Percentiles rank a stretch among this genome's conserved stretches.
These are phyloP conservation scores for Dolichoris vasculosae DNA, from an alignment of 1,140 invertebrate species.

Conservation along the genomic window DNA sequence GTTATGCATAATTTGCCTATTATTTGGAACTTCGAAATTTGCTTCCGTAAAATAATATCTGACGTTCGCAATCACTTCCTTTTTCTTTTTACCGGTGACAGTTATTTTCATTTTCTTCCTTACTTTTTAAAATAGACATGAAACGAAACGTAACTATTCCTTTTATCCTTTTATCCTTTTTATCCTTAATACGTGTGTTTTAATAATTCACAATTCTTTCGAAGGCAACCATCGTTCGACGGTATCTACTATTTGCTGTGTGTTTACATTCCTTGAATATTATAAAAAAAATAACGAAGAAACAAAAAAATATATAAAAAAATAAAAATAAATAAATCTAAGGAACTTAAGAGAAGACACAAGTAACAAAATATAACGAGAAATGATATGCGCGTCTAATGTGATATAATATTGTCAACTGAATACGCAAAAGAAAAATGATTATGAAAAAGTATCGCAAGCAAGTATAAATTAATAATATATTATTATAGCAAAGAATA, in stretches of 20 bases:
- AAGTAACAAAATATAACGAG: constrained; percentile 45
- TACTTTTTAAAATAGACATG: constrained; percentile 54
- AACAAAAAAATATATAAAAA: constrained; percentile 1
- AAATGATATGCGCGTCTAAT: constrained; percentile 49
- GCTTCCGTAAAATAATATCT: constrained; percentile 61
- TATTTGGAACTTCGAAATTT: constrained; percentile 62
- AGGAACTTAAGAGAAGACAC: constrained; percentile 45
- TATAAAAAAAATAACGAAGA: constrained; percentile 28
- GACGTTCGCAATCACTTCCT: constrained; percentile 62
- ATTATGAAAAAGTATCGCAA: constrained; percentile 49
- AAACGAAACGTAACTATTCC: constrained; percentile 32
- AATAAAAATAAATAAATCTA: constrained; percentile 30
- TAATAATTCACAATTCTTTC: constrained; percentile 12
- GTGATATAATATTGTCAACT: constrained; percentile 52
- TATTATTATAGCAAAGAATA: constrained; percentile 48
- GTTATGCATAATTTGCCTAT: background rate
- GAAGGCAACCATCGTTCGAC: constrained; percentile 18
- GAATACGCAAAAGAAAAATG: constrained; percentile 50
- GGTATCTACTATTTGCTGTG: constrained; percentile 48
- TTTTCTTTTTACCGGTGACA: constrained; percentile 43
- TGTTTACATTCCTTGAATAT: constrained; percentile 44
- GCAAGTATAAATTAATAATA: constrained; percentile 48
- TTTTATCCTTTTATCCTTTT: background rate
- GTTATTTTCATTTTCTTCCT: constrained; percentile 52
- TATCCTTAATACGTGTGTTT: constrained; percentile 32